These are phyloP conservation scores for Pseudanteris insignis DNA, from an alignment of 2,888 invertebrate species.

Conservation along the genomic window DNA sequence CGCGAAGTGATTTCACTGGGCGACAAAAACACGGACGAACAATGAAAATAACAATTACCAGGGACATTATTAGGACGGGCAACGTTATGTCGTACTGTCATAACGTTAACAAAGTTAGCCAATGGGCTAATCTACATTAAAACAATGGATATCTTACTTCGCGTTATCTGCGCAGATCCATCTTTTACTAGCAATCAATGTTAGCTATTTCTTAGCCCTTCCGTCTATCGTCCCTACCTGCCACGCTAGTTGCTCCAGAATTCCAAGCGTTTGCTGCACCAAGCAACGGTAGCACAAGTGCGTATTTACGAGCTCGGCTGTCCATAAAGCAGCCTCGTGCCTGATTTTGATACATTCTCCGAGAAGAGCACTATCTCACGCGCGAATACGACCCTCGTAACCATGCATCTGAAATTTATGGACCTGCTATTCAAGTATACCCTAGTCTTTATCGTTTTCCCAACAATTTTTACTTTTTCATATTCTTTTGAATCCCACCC, in stretches of 20 bases:
- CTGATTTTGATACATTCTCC: constrained; percentile 67
- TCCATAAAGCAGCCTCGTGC: constrained; percentile 67
- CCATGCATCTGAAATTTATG: constrained; percentile 64
- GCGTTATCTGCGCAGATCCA: constrained; percentile 58
- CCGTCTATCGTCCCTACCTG: constrained; percentile 59
- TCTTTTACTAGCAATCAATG: constrained; percentile 65
- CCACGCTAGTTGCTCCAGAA: constrained; percentile 56
- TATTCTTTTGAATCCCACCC: background rate
- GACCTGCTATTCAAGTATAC: constrained; percentile 55
- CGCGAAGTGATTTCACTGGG: too few species aligned
- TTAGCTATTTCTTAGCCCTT: constrained; percentile 59
- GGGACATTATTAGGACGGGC: too few species aligned
- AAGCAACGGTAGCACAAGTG: constrained; percentile 64
- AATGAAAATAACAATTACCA: too few species aligned
- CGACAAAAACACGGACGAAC: too few species aligned
- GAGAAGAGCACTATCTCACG: constrained; percentile 65
- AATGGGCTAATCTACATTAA: too few species aligned
- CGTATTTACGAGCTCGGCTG: constrained; percentile 67
- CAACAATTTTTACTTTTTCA: constrained; percentile 31
- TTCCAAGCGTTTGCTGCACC: constrained; percentile 53
- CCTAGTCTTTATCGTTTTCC: constrained; percentile 43
- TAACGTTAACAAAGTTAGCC: too few species aligned
- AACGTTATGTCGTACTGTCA: too few species aligned
- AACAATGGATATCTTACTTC: constrained; percentile 48
- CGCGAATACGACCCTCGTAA: constrained; percentile 66